Evolutionary conservation across 1,140 invertebrate species (phyloP).

Genomic region (Parapsyche elsis): DNA sequence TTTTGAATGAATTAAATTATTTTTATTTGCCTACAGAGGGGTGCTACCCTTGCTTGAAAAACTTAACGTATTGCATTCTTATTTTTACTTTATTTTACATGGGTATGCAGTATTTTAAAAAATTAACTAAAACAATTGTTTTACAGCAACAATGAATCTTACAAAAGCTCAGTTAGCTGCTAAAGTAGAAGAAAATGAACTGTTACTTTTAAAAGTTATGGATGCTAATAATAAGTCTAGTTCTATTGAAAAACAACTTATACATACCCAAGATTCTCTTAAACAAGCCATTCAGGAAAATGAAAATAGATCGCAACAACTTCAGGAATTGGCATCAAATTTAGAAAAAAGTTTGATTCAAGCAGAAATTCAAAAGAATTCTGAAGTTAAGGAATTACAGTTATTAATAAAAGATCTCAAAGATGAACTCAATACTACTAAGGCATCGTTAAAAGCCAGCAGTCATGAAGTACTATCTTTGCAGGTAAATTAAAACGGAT

Average conservation of each 20-base stretch:
- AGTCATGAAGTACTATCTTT: constrained; percentile 49
- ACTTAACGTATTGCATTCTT: too few species aligned
- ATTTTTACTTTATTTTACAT: too few species aligned
- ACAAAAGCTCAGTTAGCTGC: constrained; percentile 65
- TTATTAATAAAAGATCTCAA: constrained; percentile 58
- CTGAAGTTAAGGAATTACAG: constrained; percentile 59
- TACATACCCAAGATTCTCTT: constrained; percentile 57
- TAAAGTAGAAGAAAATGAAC: constrained; percentile 68
- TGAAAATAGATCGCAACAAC: constrained; percentile 44
- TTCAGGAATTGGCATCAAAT: constrained; percentile 53
- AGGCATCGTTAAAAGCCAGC: constrained; percentile 51
- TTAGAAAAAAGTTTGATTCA: constrained; percentile 59
- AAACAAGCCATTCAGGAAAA: constrained; percentile 47
- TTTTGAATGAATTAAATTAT: constrained; percentile 2
- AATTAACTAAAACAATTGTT: constrained; percentile 5
- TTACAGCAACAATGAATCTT: constrained; percentile 61
- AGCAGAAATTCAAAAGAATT: constrained; percentile 61
- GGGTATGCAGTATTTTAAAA: too few species aligned
- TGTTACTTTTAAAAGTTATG: constrained; percentile 64
- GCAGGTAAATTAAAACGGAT: constrained; percentile 48
- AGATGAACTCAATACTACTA: constrained; percentile 57
- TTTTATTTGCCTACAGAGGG: neutral
- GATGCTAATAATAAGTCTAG: constrained; percentile 64
- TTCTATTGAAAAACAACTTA: constrained; percentile 64
- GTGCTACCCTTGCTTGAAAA: constrained; percentile 17